A percentile compares a stretch with the other conserved stretches of the same genome.
Evolutionary conservation across 2,113 vertebrate species (phyloP).

Genomic region (Girardinichthys multiradiatus): DNA sequence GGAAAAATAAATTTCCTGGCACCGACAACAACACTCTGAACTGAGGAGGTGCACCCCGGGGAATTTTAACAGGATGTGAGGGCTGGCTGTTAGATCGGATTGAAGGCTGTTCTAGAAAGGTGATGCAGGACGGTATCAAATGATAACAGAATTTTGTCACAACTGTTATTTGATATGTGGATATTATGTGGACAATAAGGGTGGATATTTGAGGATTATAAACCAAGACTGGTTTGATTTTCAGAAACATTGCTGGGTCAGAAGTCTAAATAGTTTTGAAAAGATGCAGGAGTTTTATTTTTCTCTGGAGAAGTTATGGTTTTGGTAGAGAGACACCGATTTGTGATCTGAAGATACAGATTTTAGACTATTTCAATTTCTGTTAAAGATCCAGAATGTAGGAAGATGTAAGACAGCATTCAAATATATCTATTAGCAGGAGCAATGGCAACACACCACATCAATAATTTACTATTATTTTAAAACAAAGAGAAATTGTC

Average conservation of each 20-base stretch:
- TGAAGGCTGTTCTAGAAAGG: constrained; percentile 27
- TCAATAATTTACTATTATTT: not conserved
- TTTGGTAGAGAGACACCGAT: too few species aligned
- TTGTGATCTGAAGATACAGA: too few species aligned
- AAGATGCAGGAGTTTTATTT: constrained; percentile 2
- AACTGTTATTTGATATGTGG: not conserved
- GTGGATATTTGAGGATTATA: too few species aligned
- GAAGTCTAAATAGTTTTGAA: constrained; percentile 3
- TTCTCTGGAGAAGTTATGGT: not conserved
- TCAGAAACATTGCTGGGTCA: not conserved
- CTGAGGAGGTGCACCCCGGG: constrained; percentile 17
- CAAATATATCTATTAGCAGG: not conserved
- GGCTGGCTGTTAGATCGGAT: not conserved
- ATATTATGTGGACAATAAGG: constrained; percentile 5
- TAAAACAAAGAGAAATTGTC: not conserved
- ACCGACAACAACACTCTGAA: constrained; percentile 14
- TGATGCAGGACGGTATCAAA: not conserved
- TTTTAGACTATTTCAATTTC: too few species aligned
- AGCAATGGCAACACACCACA: not conserved
- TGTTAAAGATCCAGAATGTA: too few species aligned
- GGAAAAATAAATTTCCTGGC: constrained; percentile 14
- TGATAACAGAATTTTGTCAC: not conserved
- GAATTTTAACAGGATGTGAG: constrained; percentile 26
- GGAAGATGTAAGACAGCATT: too few species aligned
- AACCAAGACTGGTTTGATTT: not conserved